These are phyloP conservation scores for Campoletis raptor DNA, from an alignment of 2,888 invertebrate genomes.

Conservation along the genomic window DNA sequence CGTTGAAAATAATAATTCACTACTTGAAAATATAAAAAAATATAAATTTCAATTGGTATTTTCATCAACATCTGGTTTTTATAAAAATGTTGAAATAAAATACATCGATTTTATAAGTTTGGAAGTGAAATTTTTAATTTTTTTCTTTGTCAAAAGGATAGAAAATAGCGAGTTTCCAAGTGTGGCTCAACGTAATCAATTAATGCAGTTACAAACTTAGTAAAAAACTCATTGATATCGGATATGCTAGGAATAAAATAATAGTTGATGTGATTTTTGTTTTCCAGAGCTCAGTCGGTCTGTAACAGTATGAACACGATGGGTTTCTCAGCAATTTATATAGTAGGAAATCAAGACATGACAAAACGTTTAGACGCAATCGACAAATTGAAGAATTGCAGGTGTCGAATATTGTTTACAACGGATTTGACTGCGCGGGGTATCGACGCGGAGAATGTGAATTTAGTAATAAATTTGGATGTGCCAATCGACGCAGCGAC, in stretches of 20 bases:
- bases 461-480: slow-evolving; percentile 97
- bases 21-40: not conserved
- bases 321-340: slow-evolving; percentile 92
- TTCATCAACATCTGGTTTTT: not conserved
- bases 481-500: slow-evolving; percentile 92
- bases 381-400: slow-evolving; percentile 91
- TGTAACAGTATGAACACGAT: slow-evolving; percentile 89
- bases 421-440: slow-evolving; percentile 97
- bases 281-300: slow-evolving; percentile 91
- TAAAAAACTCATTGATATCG: not conserved
- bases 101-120: no score
- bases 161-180: no score
- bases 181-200: no score
- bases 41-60: not conserved
- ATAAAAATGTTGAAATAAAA: no score
- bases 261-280: slow-evolving; percentile 59
- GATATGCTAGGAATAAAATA: not conserved
- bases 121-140: no score
- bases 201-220: not conserved
- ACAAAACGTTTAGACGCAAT: slow-evolving; percentile 91
- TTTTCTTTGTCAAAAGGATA: no score
- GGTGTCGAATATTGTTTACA: slow-evolving; percentile 94
- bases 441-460: slow-evolving; percentile 96
- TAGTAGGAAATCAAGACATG: slow-evolving; percentile 94
- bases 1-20: not conserved